Conservation (phyloP, 2,113 vertebrate genomes). For the Gasterosteus aculeatus region DNA sequence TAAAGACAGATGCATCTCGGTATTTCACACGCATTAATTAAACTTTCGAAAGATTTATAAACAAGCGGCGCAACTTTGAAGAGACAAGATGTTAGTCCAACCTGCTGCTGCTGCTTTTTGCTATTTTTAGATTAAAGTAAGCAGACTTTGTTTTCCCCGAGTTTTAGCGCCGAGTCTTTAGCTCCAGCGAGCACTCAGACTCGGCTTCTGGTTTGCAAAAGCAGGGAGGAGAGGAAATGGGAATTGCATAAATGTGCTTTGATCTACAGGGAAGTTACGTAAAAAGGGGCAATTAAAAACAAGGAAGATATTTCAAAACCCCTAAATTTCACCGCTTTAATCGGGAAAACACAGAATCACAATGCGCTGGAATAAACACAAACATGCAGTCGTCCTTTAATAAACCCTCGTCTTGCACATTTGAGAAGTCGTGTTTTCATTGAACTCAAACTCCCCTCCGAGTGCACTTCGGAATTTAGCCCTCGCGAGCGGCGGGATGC, state of each 20-base stretch:
- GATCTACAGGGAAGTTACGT: conserved; percentile 5
- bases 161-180: not conserved
- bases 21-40: not conserved
- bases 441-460: conserved; percentile 28
- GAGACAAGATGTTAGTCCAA: not conserved
- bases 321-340: conserved; percentile 6
- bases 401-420: not conserved
- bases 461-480: conserved; percentile 39
- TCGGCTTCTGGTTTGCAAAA: not conserved
- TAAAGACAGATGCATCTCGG: not conserved
- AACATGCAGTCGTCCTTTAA: not conserved
- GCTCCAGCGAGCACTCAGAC: not conserved
- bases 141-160: not conserved
- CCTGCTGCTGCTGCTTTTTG: not conserved
- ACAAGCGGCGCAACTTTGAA: not conserved
- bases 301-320: not conserved
- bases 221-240: not conserved
- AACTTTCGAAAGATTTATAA: not conserved
- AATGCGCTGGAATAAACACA: not conserved
- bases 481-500: conserved; percentile 11
- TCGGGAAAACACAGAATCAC: conserved; percentile 1
- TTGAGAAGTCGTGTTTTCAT: conserved; percentile 10
- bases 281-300: conserved; percentile 13
- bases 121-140: not conserved
- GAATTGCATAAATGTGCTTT: not conserved